Evolutionary conservation across 1,140 invertebrate species (phyloP), one percentile per base, ranked within the genome.

Genomic region (Lepidurus packardi): DNA sequence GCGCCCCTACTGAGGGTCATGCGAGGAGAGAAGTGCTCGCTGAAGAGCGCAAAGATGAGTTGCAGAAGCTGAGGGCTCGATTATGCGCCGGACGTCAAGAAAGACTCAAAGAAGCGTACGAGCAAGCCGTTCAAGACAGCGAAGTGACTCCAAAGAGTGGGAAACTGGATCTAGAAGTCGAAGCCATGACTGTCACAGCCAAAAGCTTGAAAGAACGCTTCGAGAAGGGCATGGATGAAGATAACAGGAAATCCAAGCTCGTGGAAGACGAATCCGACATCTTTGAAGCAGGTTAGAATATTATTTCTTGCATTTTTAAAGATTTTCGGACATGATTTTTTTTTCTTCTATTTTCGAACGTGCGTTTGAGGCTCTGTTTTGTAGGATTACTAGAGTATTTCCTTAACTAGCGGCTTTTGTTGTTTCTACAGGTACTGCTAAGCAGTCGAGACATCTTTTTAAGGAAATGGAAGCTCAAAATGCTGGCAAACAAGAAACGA

Each of bases 41-140:
- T 8, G 91, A 93, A 82, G 92, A 94, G 81, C 87, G 92, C n/a
- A 95, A 94, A 84, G 92, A 95, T 82, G 94, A 96, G 85, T 91
- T 95, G 80, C 91, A 93, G 83, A 91, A 90, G 79, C 93, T 96
- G 82, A 88, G 94, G 65, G 94, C 92, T 82, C 87, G 91, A 77
- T 85, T 95, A 9, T 94, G 94, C 84, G 89, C 93, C 90, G 92
- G 93, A 10, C 94, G 94, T 84, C 93, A 94, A 86, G 92, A 92
- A 0, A 93, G 93, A 82, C 92, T 96, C 85, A 95, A 95, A 82
- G 93, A 96, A 84, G 90, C 94, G 87, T 96, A 96, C 84, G 93
- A 96, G 83, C 92, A 94, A 82, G 94, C 93, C 7, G 92, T 95
- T 0, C 89, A 92, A 80, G 93, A 94, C 82, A 92, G 91, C 78